Conservation (phyloP, 2,113 vertebrate genomes). For the Hepsetus odoe region DNA sequence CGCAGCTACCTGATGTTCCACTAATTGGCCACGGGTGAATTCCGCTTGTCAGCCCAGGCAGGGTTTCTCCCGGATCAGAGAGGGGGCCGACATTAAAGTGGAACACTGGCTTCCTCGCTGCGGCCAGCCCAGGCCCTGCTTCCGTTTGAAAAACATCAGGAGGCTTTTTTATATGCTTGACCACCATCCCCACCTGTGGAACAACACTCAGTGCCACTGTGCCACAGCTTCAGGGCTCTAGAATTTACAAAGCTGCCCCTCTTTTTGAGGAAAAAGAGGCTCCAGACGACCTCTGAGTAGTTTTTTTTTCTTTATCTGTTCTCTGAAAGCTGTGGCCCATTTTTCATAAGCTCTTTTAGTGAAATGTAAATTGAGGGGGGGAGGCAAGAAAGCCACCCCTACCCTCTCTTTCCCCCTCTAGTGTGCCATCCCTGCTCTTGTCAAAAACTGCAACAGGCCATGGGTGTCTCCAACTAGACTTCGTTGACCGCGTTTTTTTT, state of each 20-base stretch:
- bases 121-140: slow-evolving; percentile 5
- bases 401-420: not conserved
- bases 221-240: slow-evolving; percentile 27
- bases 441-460: slow-evolving; percentile 36
- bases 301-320: slow-evolving; percentile 10
- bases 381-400: slow-evolving; percentile 21
- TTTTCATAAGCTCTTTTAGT: slow-evolving; percentile 46
- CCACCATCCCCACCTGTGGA: slow-evolving; percentile 50
- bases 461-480: slow-evolving; percentile 24
- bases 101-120: slow-evolving; percentile 26
- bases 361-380: slow-evolving; percentile 54
- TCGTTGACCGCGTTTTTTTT: slow-evolving; percentile 11
- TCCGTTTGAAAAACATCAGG: slow-evolving; percentile 32
- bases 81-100: slow-evolving; percentile 49
- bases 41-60: slow-evolving; percentile 33
- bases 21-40: slow-evolving; percentile 66
- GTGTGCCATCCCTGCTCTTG: not conserved
- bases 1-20: slow-evolving; percentile 48
- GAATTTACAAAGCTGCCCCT: slow-evolving; percentile 29
- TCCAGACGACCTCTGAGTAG: slow-evolving; percentile 6
- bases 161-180: slow-evolving; percentile 35
- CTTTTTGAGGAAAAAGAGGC: not conserved
- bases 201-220: slow-evolving; percentile 31
- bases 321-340: slow-evolving; percentile 24
- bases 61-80: slow-evolving; percentile 33